Conservation (phyloP, 64 coral and sea anemone species). For the Platygyra sinensis region DNA sequence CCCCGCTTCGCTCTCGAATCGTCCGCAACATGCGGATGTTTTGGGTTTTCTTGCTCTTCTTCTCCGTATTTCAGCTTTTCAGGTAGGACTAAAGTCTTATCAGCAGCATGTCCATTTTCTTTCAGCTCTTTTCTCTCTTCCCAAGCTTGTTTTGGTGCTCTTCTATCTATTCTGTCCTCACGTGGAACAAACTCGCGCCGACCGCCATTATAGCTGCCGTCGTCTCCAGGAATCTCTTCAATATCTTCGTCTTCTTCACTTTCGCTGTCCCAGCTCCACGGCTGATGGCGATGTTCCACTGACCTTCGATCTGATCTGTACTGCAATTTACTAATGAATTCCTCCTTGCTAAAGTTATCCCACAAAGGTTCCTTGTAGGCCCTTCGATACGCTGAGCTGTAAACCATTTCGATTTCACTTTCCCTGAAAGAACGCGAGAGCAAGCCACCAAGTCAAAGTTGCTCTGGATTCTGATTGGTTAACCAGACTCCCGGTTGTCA, state of each 20-base stretch:
- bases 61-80: slow-evolving; percentile 8
- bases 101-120: neutral
- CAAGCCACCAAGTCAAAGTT: neutral
- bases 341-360: slow-evolving; percentile 88
- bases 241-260: slow-evolving; percentile 72
- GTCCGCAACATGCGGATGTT: slow-evolving; percentile 12
- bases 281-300: slow-evolving; percentile 89
- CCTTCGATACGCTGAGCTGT: slow-evolving; percentile 65
- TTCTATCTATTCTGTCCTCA: neutral
- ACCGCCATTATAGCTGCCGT: slow-evolving; percentile 28
- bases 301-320: slow-evolving; percentile 91
- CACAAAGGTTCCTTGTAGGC: slow-evolving; percentile 76
- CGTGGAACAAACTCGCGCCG: neutral
- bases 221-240: slow-evolving; percentile 64
- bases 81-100: neutral
- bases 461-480: slow-evolving; percentile 1
- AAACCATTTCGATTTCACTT: slow-evolving; percentile 69
- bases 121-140: slow-evolving; percentile 1
- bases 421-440: neutral
- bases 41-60: slow-evolving; percentile 14
- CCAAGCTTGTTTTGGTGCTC: slow-evolving; percentile 50
- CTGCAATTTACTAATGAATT: slow-evolving; percentile 78
- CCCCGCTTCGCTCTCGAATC: neutral
- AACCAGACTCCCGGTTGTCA: slow-evolving; percentile 7
- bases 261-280: slow-evolving; percentile 86